Evolutionary conservation across 2,888 invertebrate genomes (phyloP).

Genomic region (Drosophila peninsularis): DNA sequence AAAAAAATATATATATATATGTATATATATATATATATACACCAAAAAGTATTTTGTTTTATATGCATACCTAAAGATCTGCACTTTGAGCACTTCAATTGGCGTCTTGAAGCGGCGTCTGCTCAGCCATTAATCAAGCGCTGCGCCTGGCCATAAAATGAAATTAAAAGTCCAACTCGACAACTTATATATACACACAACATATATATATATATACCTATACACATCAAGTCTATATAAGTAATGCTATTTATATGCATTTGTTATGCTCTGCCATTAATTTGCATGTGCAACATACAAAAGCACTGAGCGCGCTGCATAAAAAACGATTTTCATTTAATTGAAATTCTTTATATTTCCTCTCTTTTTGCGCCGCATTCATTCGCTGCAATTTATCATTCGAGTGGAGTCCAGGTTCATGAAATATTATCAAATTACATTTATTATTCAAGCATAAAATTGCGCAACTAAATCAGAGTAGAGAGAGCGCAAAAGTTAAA

Average conservation of each 20-base stretch:
- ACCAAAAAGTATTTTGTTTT: no score
- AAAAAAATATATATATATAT: not conserved
- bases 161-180: conserved; percentile 39
- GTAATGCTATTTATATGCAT: conserved; percentile 23
- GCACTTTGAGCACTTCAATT: conserved; percentile 12
- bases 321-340: conserved; percentile 16
- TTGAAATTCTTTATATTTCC: conserved; percentile 11
- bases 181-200: not conserved
- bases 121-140: conserved; percentile 48
- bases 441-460: conserved; percentile 14
- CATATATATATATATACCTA: not conserved
- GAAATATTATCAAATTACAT: conserved; percentile 5
- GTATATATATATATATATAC: no score
- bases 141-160: conserved; percentile 33
- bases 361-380: not conserved
- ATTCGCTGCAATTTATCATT: conserved; percentile 2
- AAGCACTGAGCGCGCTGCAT: conserved; percentile 1
- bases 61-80: not conserved
- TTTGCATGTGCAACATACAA: conserved; percentile 19
- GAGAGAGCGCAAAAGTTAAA: not conserved
- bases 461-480: conserved; percentile 10
- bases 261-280: conserved; percentile 10
- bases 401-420: not conserved
- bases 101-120: not conserved
- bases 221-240: conserved; percentile 9